Percentiles rank a stretch among this genome's conserved stretches.
Conservation (phyloP, 2,113 vertebrate genomes). For the Sterrhoptilus dennistouni region DNA sequence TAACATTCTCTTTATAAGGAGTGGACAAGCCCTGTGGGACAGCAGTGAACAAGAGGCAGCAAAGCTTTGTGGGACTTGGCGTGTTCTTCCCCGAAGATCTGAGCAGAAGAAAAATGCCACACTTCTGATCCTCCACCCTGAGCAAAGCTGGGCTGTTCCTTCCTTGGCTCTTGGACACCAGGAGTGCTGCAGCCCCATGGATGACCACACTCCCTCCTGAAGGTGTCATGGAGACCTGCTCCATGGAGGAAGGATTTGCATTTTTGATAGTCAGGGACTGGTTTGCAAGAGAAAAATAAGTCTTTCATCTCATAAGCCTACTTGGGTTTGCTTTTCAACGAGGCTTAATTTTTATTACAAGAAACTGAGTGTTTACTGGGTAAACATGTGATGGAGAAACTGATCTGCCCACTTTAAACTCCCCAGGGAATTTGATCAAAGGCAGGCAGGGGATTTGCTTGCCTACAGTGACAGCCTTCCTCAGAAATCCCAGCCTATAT, state of each 20-base stretch:
- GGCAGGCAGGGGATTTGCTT: neutral
- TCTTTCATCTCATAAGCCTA: neutral
- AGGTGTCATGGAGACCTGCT: neutral
- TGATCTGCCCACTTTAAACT: neutral
- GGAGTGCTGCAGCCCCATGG: neutral
- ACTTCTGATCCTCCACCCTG: rapidly evolving
- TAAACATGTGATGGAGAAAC: neutral
- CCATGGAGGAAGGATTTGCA: neutral
- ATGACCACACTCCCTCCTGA: neutral
- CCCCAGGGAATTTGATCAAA: neutral
- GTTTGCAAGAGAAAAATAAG: neutral
- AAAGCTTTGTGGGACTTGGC: neutral
- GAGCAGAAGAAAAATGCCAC: neutral
- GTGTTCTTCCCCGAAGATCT: neutral
- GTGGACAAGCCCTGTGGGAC: neutral
- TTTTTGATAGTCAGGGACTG: neutral
- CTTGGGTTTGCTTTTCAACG: neutral
- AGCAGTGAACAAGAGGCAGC: neutral
- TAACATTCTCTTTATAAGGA: neutral
- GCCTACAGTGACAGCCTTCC: neutral
- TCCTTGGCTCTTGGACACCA: neutral
- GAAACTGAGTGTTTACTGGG: neutral
- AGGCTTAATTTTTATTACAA: neutral
- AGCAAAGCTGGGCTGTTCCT: neutral
- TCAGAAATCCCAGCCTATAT: neutral